Evolutionary conservation across 2,888 invertebrate species (phyloP).

Genomic region (Orthosia incerta): DNA sequence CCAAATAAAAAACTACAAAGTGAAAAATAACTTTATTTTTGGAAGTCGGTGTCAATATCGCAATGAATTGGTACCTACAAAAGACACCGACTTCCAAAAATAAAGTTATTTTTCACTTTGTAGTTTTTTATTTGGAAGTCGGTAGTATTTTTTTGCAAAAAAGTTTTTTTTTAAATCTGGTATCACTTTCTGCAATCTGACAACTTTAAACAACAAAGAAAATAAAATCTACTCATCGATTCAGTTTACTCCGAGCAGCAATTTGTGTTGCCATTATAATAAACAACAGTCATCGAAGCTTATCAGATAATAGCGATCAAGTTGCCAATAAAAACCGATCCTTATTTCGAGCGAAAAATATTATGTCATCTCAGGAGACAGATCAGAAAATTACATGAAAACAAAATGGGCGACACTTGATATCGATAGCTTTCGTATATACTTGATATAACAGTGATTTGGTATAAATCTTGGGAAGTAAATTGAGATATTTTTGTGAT

Average conservation of each 20-base stretch:
- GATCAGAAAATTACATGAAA: slow-evolving; percentile 35
- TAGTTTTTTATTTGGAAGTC: no score
- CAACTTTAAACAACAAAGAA: neutral
- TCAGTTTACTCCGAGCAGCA: slow-evolving; percentile 32
- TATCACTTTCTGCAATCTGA: neutral
- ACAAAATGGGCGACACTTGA: slow-evolving; percentile 20
- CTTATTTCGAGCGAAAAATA: slow-evolving; percentile 41
- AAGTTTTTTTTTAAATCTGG: no score
- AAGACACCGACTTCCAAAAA: no score
- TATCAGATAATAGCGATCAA: slow-evolving; percentile 56
- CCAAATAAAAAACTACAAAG: no score
- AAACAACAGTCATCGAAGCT: slow-evolving; percentile 50
- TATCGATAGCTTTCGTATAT: slow-evolving; percentile 20
- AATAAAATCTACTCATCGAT: slow-evolving; percentile 17
- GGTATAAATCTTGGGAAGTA: slow-evolving; percentile 8
- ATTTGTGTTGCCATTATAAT: slow-evolving; percentile 53
- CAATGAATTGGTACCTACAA: no score
- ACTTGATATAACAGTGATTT: slow-evolving; percentile 18
- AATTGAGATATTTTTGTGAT: slow-evolving; percentile 26
- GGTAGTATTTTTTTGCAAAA: no score
- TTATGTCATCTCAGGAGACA: slow-evolving; percentile 25
- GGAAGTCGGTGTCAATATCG: no score
- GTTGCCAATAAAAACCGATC: slow-evolving; percentile 45
- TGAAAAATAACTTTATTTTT: no score
- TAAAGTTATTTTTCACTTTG: no score